Evolutionary conservation across 2,888 invertebrate genomes (phyloP).

Genomic region (Cephonodes hylas): DNA sequence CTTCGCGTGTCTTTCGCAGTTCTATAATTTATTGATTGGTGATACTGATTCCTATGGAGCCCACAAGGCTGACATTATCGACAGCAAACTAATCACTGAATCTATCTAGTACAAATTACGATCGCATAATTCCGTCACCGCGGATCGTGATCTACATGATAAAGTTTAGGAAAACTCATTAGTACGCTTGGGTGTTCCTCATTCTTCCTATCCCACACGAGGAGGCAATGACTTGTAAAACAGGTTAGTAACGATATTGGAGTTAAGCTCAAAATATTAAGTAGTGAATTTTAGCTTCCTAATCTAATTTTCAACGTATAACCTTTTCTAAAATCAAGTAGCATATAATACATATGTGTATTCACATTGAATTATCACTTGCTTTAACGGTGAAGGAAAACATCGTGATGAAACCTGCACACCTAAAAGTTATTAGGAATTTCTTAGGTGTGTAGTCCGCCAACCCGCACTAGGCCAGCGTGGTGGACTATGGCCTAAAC

Average conservation of each 20-base stretch:
- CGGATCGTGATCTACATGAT: neutral
- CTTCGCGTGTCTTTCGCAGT: neutral
- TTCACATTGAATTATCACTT: no score
- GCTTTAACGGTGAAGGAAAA: no score
- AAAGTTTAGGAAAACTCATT: conserved; percentile 9
- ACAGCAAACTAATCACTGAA: neutral
- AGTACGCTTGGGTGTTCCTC: neutral
- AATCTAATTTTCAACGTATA: no score
- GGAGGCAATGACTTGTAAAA: conserved; percentile 1
- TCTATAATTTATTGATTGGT: neutral
- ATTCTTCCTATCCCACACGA: conserved; percentile 5
- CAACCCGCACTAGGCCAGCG: no score
- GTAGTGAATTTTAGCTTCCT: no score
- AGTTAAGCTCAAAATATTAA: no score
- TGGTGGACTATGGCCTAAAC: no score
- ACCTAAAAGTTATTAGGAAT: no score
- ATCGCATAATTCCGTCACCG: conserved; percentile 1
- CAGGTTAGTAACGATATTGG: neutral
- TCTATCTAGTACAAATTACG: neutral
- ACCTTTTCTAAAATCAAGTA: no score
- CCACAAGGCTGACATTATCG: neutral
- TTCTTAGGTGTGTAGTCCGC: no score
- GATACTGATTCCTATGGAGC: neutral
- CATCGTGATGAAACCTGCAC: no score
- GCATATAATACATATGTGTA: no score